phyloP scores from a whole-genome alignment of 92 coral and sea anemone species.

The Blastomussa wellsi region DNA sequence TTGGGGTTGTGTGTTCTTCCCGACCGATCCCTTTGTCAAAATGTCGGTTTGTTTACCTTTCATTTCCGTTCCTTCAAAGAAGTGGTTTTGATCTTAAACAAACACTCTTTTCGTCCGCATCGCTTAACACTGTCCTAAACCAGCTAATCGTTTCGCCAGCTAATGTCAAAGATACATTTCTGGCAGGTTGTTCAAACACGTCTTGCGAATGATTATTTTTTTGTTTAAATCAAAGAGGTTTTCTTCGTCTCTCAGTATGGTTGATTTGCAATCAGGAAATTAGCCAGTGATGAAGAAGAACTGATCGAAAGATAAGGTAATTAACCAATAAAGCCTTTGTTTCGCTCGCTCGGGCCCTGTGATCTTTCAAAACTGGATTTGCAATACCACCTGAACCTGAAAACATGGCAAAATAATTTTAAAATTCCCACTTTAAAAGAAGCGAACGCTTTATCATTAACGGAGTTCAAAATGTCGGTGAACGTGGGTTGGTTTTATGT shows the following conservation, averaged over 20 bases:
- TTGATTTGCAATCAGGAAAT: constrained; percentile 10
- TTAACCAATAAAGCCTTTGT: constrained; percentile 20
- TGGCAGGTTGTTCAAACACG: constrained; percentile 7
- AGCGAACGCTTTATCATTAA: background rate
- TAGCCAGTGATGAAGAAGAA: constrained; percentile 16
- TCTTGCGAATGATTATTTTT: background rate
- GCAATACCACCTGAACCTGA: constrained; percentile 5
- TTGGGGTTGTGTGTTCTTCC: constrained; percentile 10
- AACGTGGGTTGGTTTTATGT: background rate
- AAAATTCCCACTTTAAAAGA: background rate
- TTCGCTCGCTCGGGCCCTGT: constrained; percentile 8
- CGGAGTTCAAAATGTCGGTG: background rate
- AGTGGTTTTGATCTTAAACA: constrained; percentile 43
- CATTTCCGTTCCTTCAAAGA: constrained; percentile 51
- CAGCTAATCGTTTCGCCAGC: constrained; percentile 15
- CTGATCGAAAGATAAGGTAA: constrained; percentile 23
- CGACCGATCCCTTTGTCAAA: constrained; percentile 37
- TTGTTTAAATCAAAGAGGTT: background rate
- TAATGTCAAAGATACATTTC: constrained; percentile 13
- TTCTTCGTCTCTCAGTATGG: background rate
- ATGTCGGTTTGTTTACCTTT: constrained; percentile 42
- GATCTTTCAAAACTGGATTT: background rate
- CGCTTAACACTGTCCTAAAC: constrained; percentile 22
- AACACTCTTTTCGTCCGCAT: constrained; percentile 1
- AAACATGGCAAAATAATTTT: background rate